Conservation (phyloP, 1,140 invertebrate species). For the Thrips palmi region DNA sequence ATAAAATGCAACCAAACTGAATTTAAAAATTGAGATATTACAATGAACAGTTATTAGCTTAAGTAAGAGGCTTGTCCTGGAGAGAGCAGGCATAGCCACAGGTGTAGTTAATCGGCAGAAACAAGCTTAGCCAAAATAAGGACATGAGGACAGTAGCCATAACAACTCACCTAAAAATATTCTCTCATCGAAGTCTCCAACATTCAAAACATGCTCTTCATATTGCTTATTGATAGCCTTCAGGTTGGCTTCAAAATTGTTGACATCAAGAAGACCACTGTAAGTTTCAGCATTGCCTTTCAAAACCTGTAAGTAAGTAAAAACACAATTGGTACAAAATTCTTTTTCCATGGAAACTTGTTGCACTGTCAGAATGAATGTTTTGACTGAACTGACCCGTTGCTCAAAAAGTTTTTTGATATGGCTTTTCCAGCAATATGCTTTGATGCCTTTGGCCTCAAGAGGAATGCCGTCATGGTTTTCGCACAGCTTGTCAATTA, state of each 20-base stretch:
- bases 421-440: constrained; percentile 67
- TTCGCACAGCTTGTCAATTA: constrained; percentile 67
- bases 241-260: constrained; percentile 58
- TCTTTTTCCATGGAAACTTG: background rate
- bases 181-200: constrained; percentile 91
- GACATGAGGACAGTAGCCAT: too few species aligned
- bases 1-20: too few species aligned
- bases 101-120: too few species aligned
- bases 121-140: too few species aligned
- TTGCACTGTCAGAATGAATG: constrained; percentile 15
- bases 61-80: too few species aligned
- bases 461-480: constrained; percentile 58
- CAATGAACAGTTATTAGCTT: too few species aligned
- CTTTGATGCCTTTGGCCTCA: constrained; percentile 79
- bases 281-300: constrained; percentile 41
- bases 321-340: constrained; percentile 6
- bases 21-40: too few species aligned
- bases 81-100: too few species aligned
- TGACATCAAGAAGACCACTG: constrained; percentile 46
- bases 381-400: constrained; percentile 27
- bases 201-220: constrained; percentile 76
- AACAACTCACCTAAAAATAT: constrained; percentile 68
- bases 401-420: constrained; percentile 65
- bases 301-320: constrained; percentile 22
- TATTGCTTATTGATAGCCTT: constrained; percentile 76